Conservation (phyloP, 2,113 vertebrate genomes). For the Cephalopterus ornatus region DNA sequence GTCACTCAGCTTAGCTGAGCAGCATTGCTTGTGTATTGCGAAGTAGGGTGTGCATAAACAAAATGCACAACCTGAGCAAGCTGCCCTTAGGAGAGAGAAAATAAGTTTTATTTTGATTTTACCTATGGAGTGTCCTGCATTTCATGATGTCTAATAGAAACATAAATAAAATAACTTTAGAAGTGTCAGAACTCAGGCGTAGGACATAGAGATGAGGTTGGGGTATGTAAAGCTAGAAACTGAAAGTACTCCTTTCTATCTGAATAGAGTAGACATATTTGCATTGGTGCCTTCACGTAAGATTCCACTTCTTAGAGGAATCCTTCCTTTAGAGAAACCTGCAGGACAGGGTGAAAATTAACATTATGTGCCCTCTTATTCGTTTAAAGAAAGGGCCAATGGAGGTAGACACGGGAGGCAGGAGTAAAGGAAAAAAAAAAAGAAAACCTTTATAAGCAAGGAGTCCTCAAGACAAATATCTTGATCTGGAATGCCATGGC, state of each 20-base stretch:
- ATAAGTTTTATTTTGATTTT: neutral
- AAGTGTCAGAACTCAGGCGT: neutral
- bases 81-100: neutral
- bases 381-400: neutral
- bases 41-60: neutral
- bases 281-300: neutral
- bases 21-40: neutral
- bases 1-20: neutral
- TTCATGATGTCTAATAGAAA: neutral
- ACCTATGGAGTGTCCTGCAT: neutral
- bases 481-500: conserved; percentile 48
- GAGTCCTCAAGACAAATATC: conserved; percentile 26
- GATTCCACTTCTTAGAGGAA: neutral
- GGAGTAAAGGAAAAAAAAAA: neutral
- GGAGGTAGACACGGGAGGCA: neutral
- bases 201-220: neutral
- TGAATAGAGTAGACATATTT: neutral
- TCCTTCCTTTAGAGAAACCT: neutral
- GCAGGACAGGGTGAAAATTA: neutral
- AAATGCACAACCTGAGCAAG: neutral
- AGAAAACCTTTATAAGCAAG: neutral
- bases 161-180: neutral
- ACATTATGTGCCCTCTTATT: neutral
- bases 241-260: neutral
- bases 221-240: neutral